Evolutionary conservation across 2,888 invertebrate genomes (phyloP), one percentile per base, ranked within the genome.

Genomic region (Tachystola acroxantha): DNA sequence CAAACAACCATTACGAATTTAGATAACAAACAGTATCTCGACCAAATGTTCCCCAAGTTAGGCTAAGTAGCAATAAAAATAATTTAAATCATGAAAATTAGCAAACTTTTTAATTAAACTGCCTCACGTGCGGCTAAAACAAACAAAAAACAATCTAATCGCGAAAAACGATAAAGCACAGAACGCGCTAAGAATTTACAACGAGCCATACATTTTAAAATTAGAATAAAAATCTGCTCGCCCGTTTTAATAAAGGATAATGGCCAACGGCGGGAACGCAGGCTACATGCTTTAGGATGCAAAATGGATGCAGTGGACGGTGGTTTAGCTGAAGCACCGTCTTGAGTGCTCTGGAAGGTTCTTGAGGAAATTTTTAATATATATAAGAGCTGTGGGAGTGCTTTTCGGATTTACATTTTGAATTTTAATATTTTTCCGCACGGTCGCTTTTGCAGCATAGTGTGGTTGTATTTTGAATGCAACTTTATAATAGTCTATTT

Each of bases 291-390:
- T 49, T 58, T 58, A 46, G 36, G 49, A 66, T 67, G 63, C 64
- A 67, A 70, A 66, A 63, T 57, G 53, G 51, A 56, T 70, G 61
- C 64, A 64, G 51, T 58, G 57, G 57, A 57, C 56, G 46, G 46
- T 48, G 41, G 52, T 50, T 37, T 48, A 39, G 40, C 33, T 43
- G n/a, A n/a, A n/a, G 34, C 37, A 22, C 41, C 40, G 45, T 48
- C 51, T 47, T 51, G 45, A 52, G 46, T 44, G 42, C 45, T 48
- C 44, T 42, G 44, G 20, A 19, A 19, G 48, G 51, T 53, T 57
- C 52, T 40, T 33, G 49, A 53, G 51, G 53, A 55, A 63, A 63
- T 60, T 64, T 72, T 64, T 73, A 73, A 72, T 73, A 72, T 11
- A n/a, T n/a, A 12, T 20, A 6, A 12, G 12, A 12, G 19, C 20